Evolutionary conservation across 2,113 vertebrate species (phyloP), one percentile per base, ranked within the genome.

Genomic region (Plectropomus leopardus): DNA sequence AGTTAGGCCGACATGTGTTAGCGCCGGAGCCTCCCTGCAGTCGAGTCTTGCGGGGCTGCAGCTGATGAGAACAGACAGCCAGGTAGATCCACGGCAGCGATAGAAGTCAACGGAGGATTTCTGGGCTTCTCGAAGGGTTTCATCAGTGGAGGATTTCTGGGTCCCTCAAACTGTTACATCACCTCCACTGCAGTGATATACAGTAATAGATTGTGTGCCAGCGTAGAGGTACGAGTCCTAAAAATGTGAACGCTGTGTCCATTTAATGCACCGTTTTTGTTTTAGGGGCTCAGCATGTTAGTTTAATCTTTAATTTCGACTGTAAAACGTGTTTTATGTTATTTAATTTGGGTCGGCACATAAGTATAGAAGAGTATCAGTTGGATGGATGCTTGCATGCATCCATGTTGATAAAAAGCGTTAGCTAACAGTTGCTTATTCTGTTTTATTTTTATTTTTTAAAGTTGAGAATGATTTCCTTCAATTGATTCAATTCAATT

Each of bases 131-230:
- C 45, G 7, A 34, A 82, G 77, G 86, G 83, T 92, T 92, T 91
- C 91, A 69, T 92, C 91, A 91, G 85, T 72, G 77, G 69, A 83
- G 60, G 76, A 90, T 92, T 92, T 92, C 89, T 82, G 76, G 71
- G 81, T 84, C 86, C 88, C 73, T 88, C 80, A 45, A 55, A 79
- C 71, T 83, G 73, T 92, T 92, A 79, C 91, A 92, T 92, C 91
- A 92, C 70, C 45, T 74, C 55, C 71, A 23, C 82, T 72, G 77
- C 86, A 87, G 60, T n/a, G 73, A 78, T 81, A 9, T 75, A 76
- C 84, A 76, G 76, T 58, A 48, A 69, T 58, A 66, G 42, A 82
- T 47, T 79, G 74, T 70, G 54, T 48, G 63, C 28, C 28, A 57
- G 40, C 66, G 64, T 47, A 50, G 64, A 79, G 63, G 79, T 66